Conservation (phyloP, 2,797 vertebrate species). For the Balearica regulorum region DNA sequence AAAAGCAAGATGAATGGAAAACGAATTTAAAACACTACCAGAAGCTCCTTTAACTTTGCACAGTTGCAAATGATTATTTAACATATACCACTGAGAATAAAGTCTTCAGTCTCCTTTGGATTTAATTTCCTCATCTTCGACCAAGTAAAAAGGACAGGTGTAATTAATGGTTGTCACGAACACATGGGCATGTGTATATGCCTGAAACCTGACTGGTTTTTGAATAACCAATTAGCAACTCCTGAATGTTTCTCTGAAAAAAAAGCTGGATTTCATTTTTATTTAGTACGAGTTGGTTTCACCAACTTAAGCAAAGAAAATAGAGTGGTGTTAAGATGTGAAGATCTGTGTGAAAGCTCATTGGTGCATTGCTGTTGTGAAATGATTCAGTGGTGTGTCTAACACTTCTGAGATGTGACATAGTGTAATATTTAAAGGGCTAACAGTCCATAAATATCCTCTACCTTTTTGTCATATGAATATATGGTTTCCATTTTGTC, state of each 20-base stretch:
- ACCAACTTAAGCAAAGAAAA: not conserved
- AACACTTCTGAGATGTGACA: not conserved
- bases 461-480: not conserved
- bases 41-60: not conserved
- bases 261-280: not conserved
- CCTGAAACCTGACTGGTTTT: not conserved
- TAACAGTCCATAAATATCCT: conserved; percentile 19
- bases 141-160: not conserved
- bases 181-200: too few relatives aligned
- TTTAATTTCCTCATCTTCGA: not conserved
- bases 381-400: not conserved
- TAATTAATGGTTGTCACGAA: not conserved
- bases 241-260: not conserved
- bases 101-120: not conserved
- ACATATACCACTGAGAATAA: not conserved
- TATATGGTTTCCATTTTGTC: not conserved
- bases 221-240: not conserved
- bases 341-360: not conserved
- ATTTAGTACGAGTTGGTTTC: not conserved
- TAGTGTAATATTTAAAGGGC: not conserved
- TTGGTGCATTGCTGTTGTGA: not conserved
- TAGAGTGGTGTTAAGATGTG: not conserved
- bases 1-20: not conserved
- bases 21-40: not conserved
- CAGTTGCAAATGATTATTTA: not conserved